Evolutionary conservation across 2,888 invertebrate species (phyloP).

Genomic region (Philereme vetulata): DNA sequence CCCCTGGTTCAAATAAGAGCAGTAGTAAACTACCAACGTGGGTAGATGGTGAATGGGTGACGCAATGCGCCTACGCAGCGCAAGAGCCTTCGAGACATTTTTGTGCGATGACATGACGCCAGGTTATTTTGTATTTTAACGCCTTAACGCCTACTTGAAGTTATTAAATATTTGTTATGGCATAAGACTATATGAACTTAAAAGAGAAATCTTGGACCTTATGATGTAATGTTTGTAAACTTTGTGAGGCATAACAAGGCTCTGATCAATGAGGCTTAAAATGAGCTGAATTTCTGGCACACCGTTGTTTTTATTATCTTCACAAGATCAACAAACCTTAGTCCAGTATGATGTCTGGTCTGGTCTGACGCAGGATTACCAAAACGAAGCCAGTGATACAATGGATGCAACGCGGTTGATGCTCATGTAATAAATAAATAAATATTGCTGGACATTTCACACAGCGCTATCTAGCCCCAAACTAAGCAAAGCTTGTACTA

Average conservation of each 20-base stretch:
- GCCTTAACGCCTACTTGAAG: conserved; percentile 18
- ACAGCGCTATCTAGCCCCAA: no score
- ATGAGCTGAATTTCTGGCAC: no score
- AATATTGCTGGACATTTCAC: no score
- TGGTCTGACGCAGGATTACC: no score
- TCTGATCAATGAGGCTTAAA: no score
- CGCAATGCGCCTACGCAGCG: conserved; percentile 58
- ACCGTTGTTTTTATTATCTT: no score
- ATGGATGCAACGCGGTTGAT: no score
- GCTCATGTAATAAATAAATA: no score
- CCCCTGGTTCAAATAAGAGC: neutral
- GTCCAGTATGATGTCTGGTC: no score
- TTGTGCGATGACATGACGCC: conserved; percentile 37
- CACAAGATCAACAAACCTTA: no score
- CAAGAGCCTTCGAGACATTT: conserved; percentile 53
- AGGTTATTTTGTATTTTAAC: conserved; percentile 21
- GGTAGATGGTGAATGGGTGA: conserved; percentile 60
- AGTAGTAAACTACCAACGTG: conserved; percentile 24
- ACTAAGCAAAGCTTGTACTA: no score
- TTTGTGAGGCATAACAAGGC: neutral
- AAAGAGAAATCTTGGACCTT: conserved; percentile 23
- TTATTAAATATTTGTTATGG: conserved; percentile 22
- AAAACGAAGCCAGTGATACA: no score
- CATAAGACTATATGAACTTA: conserved; percentile 21
- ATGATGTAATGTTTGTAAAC: conserved; percentile 4